Percentiles rank a stretch among this genome's conserved stretches.
phyloP scores from a whole-genome alignment of 2,888 invertebrate genomes.

The Metacarcinus magister region DNA sequence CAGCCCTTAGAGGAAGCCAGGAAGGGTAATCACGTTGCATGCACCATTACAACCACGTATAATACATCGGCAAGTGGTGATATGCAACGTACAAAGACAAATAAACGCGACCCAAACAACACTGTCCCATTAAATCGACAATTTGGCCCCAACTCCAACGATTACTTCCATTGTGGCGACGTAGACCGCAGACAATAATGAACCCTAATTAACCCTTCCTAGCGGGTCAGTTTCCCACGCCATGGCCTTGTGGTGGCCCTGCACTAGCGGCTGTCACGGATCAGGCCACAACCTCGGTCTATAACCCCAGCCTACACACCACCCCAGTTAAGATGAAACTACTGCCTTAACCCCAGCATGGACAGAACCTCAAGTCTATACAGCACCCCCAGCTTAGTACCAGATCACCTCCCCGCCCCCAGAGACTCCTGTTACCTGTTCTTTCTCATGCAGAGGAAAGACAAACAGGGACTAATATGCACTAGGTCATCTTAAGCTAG shows the following conservation, averaged over 20 bases:
- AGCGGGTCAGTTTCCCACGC: slow-evolving; percentile 76
- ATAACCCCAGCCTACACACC: background rate
- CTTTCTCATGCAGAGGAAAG: no score
- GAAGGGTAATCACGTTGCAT: no score
- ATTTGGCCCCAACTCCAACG: background rate
- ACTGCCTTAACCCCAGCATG: no score
- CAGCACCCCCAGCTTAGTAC: background rate
- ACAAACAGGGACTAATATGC: no score
- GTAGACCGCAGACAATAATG: slow-evolving; percentile 73
- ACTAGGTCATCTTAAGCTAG: no score
- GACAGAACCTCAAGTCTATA: background rate
- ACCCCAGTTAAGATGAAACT: background rate
- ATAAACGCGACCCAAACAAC: slow-evolving; percentile 42
- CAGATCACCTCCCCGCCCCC: no score
- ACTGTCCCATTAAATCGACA: slow-evolving; percentile 61
- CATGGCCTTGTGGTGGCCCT: slow-evolving; percentile 67
- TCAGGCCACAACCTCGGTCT: background rate
- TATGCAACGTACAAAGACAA: slow-evolving; percentile 37
- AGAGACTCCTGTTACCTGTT: no score
- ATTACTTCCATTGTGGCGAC: slow-evolving; percentile 60
- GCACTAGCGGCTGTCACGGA: slow-evolving; percentile 21
- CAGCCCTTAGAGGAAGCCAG: background rate
- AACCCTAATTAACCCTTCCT: slow-evolving; percentile 69
- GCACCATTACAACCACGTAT: no score
- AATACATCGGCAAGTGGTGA: background rate